Evolutionary conservation across 2,113 vertebrate species (phyloP).

Genomic region (Nesogale talazaci): DNA sequence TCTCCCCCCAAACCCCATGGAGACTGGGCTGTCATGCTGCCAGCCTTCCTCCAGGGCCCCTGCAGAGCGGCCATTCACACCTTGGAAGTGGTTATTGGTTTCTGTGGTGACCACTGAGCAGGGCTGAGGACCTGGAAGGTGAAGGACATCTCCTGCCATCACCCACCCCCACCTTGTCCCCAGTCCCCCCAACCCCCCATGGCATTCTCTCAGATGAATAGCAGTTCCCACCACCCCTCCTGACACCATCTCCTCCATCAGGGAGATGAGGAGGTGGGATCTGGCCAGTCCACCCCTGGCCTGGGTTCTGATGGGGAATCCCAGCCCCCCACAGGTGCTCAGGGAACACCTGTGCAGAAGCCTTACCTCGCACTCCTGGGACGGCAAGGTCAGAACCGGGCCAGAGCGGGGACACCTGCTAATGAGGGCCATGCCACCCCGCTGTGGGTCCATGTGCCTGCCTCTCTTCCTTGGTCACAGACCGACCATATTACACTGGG

Average conservation of each 20-base stretch:
- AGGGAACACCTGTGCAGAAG: conserved; percentile 15
- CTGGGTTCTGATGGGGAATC: not conserved
- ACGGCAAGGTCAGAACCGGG: conserved; percentile 61
- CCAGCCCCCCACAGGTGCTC: not conserved
- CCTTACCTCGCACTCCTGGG: conserved; percentile 40
- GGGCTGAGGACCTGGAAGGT: not conserved
- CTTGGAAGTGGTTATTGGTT: not conserved
- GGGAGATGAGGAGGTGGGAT: not conserved
- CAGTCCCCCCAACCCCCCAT: not conserved
- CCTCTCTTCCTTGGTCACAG: conserved; percentile 65
- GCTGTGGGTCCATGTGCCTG: conserved; percentile 70
- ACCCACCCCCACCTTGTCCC: not conserved
- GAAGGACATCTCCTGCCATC: not conserved
- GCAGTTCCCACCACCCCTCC: not conserved
- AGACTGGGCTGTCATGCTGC: conserved; percentile 50
- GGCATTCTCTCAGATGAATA: not conserved
- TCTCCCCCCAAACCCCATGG: conserved; percentile 55
- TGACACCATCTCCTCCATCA: not conserved
- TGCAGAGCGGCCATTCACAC: not conserved
- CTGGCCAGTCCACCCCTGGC: too few species aligned
- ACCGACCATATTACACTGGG: conserved; percentile 16
- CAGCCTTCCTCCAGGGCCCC: not conserved
- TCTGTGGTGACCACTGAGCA: not conserved
- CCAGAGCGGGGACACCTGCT: conserved; percentile 54
- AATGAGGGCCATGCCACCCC: conserved; percentile 69